Conservation (phyloP, 1,140 invertebrate species). For the Drosophila nigromelanica region DNA sequence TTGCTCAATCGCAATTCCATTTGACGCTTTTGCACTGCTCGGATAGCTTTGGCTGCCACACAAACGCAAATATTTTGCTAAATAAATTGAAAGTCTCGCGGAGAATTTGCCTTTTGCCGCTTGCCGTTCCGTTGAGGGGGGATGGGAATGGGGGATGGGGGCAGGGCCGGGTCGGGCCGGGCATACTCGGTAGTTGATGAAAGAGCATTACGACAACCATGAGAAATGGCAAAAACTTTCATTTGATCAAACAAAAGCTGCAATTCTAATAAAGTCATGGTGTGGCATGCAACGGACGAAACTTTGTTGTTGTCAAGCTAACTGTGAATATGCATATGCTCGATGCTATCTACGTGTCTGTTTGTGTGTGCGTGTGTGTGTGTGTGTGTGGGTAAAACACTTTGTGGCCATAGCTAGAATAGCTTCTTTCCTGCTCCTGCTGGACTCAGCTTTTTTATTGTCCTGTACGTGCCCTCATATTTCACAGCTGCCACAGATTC, state of each 20-base stretch:
- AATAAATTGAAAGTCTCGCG: constrained; percentile 37
- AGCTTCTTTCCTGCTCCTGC: constrained; percentile 9
- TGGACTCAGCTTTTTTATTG: constrained; percentile 51
- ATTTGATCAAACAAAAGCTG: constrained; percentile 50
- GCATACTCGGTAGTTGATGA: not conserved
- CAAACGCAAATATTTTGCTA: constrained; percentile 40
- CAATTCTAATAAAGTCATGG: constrained; percentile 61
- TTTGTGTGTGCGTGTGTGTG: constrained; percentile 7
- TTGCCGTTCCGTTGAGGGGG: not conserved
- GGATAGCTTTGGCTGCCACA: constrained; percentile 2
- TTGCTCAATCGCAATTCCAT: constrained; percentile 1
- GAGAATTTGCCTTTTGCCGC: not conserved
- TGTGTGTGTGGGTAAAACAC: constrained; percentile 24
- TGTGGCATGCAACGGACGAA: constrained; percentile 17
- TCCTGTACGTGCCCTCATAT: constrained; percentile 67
- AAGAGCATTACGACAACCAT: constrained; percentile 8
- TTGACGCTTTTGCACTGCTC: constrained; percentile 25
- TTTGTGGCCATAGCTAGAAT: constrained; percentile 12
- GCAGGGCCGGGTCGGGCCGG: no score
- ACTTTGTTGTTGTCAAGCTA: constrained; percentile 19
- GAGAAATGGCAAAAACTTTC: constrained; percentile 39
- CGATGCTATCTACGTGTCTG: no score
- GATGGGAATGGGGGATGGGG: no score
- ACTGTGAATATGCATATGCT: constrained; percentile 23
- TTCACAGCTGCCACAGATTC: constrained; percentile 62